Evolutionary conservation across 2,888 invertebrate genomes (phyloP).

Genomic region (Venusia cambrica): DNA sequence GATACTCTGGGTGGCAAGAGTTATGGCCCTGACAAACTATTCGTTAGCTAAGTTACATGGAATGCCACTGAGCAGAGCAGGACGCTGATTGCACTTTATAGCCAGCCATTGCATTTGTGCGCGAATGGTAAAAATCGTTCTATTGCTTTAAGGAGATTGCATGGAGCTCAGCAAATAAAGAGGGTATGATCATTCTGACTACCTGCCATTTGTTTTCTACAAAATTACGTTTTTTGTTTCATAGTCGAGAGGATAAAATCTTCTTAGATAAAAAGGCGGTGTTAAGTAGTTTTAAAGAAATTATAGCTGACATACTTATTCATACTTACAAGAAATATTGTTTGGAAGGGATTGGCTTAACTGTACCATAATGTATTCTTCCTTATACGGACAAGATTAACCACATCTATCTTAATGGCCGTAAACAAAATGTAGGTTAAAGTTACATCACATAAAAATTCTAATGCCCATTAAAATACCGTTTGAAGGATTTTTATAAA

Average conservation of each 20-base stretch:
- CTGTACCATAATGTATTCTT: conserved; percentile 11
- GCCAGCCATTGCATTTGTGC: conserved; percentile 17
- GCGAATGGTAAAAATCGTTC: conserved; percentile 15
- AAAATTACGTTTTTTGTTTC: too few species aligned
- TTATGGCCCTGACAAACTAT: conserved; percentile 20
- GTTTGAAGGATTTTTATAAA: conserved; percentile 21
- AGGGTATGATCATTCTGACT: too few species aligned
- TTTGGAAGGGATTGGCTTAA: too few species aligned
- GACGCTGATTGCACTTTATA: conserved; percentile 25
- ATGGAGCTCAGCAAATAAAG: too few species aligned
- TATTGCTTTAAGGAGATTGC: too few species aligned
- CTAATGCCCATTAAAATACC: conserved; percentile 16
- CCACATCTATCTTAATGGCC: conserved; percentile 13
- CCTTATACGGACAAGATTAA: conserved; percentile 13
- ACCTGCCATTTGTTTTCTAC: too few species aligned
- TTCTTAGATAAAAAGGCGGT: too few species aligned
- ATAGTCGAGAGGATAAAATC: too few species aligned
- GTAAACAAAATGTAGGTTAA: conserved; percentile 23
- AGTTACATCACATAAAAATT: conserved; percentile 26
- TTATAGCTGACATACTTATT: too few species aligned
- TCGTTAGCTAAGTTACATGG: conserved; percentile 21
- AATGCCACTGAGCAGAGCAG: conserved; percentile 19
- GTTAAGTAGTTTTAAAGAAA: too few species aligned
- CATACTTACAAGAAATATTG: too few species aligned
- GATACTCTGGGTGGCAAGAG: too few species aligned